Evolutionary conservation across 2,888 invertebrate genomes (phyloP), one percentile per base, ranked within the genome.

Genomic region (Epinotia nisella): DNA sequence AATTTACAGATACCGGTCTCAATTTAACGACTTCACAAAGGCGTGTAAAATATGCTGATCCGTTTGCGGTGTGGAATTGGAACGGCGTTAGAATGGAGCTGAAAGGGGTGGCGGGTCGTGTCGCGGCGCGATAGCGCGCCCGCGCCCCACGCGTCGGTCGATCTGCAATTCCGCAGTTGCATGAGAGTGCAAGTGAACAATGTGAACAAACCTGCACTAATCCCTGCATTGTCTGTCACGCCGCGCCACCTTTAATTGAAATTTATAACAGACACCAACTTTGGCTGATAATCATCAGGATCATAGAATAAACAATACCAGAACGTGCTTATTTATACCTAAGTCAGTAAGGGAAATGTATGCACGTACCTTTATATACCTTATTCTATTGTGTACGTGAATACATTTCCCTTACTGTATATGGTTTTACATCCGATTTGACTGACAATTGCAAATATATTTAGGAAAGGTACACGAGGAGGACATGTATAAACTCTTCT

Each of bases 11-110:
- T 85, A 88, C 82, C 84, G 82, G 80, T 82, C 83, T 85, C 87
- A 87, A 90, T 86, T 84, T 87, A 85, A 85, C 83, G 79, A 78
- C 80, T 80, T 80, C 82, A 90, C 88, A 90, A 87, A 85, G 81
- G 83, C 81, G 77, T 76, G 81, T 91, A 88, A 91, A 91, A 90
- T 92, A 92, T 91, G 91, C 85, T 91, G 89, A 92, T 91, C 91
- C 89, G 83, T 81, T 82, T 81, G 85, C 86, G 85, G 86, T 88
- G 87, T 85, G 87, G 83, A 87, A 91, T 90, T 90, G 88, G 86
- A 87, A 86, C 82, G 55, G 66, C 84, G 81, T 85, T 84, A 83
- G 84, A 86, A 86, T 84, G 83, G 83, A 83, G 81, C 85, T 80
- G 82, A 84, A 88, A 89, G 88, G 91, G 91, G 89, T 89, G 84